A percentile compares a stretch with the other conserved stretches of the same genome.
These are phyloP conservation scores for Probosciger aterrimus DNA, from an alignment of 2,113 vertebrate genomes.

Conservation along the genomic window DNA sequence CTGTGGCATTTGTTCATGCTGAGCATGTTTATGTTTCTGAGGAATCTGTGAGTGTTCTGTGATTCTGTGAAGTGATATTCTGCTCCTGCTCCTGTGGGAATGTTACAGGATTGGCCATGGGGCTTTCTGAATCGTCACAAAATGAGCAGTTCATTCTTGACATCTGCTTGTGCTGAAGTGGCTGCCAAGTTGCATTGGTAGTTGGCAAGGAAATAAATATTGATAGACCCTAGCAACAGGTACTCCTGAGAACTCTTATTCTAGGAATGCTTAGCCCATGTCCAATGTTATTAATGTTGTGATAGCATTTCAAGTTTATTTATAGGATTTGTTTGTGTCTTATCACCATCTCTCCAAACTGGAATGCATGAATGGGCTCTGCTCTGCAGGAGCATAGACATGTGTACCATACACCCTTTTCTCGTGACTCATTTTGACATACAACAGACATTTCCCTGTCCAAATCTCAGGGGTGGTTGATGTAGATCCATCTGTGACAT, in stretches of 20 bases:
- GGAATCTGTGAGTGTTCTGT: constrained; percentile 25
- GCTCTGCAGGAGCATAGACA: not conserved
- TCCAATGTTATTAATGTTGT: not conserved
- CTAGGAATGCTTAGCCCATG: not conserved
- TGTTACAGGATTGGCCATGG: not conserved
- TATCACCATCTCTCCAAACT: not conserved
- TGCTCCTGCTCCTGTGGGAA: constrained; percentile 18
- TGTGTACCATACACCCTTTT: not conserved
- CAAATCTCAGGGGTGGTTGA: not conserved
- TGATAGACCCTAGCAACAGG: constrained; percentile 53
- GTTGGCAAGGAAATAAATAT: constrained; percentile 42
- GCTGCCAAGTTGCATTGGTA: constrained; percentile 34
- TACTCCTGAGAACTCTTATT: constrained; percentile 27
- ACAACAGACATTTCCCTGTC: not conserved
- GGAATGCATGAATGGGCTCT: not conserved
- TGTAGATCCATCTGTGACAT: not conserved
- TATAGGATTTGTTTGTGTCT: constrained; percentile 21
- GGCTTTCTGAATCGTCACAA: not conserved
- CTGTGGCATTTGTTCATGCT: not conserved
- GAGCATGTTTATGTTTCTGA: constrained; percentile 23
- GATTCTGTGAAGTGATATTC: not conserved
- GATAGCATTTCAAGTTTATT: constrained; percentile 20
- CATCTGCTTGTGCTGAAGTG: constrained; percentile 24
- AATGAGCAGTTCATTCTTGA: constrained; percentile 2
- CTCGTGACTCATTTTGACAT: not conserved